Conservation (phyloP, 2,113 vertebrate genomes). For the Anguilla rostrata region DNA sequence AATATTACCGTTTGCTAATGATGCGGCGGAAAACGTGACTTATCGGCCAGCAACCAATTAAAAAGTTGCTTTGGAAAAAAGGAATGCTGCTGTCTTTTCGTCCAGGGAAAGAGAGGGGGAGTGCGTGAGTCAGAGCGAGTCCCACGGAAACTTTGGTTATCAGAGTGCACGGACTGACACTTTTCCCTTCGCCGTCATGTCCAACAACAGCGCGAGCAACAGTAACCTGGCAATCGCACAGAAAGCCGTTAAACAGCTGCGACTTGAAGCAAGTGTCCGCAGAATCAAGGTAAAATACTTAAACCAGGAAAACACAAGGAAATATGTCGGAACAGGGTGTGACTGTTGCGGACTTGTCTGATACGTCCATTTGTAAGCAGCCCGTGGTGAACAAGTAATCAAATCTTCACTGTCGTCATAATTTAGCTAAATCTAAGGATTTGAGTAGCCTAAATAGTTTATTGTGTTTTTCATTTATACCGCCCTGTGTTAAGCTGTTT, state of each 20-base stretch:
- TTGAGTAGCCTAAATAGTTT: not conserved
- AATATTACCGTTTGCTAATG: not conserved
- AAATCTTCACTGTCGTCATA: not conserved
- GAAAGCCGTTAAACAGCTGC: conserved; percentile 51
- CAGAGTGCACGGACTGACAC: not conserved
- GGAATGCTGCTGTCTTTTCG: not conserved
- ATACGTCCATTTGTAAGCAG: not conserved
- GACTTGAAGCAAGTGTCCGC: conserved; percentile 41
- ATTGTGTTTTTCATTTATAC: not conserved
- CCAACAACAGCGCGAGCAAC: conserved; percentile 44
- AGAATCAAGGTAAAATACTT: conserved; percentile 46
- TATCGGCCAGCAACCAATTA: not conserved
- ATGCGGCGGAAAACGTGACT: conserved; percentile 1
- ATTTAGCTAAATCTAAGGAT: not conserved
- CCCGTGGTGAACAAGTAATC: not conserved
- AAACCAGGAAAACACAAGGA: not conserved
- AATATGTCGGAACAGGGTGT: conserved; percentile 25
- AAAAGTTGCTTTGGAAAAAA: not conserved
- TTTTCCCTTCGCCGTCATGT: conserved; percentile 38
- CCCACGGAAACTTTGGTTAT: conserved; percentile 13
- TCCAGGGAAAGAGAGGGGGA: not conserved
- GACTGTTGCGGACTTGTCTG: conserved; percentile 34
- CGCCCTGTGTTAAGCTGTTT: not conserved
- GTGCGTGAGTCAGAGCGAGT: not conserved
- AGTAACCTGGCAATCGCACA: conserved; percentile 36